phyloP scores from a whole-genome alignment of 2,797 vertebrate species.

The Clarias platycephalus region DNA sequence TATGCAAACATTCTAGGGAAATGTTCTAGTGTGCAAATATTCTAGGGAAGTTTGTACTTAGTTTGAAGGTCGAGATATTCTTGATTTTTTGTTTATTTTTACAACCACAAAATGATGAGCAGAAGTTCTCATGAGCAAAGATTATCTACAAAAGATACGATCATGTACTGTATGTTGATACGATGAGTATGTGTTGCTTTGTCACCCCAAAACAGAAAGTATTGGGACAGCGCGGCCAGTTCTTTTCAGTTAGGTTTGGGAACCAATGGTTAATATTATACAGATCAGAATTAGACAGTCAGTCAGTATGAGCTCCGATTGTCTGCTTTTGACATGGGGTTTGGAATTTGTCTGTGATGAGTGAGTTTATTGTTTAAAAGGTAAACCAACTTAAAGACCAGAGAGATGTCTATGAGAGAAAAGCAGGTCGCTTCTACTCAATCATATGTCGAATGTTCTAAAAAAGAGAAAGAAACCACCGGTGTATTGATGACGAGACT shows the following conservation, averaged over 20 bases:
- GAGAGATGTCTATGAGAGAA: not conserved
- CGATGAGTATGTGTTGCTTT: not conserved
- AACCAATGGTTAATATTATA: not conserved
- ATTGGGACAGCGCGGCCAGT: not conserved
- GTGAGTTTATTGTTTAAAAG: not conserved
- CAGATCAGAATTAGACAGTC: not conserved
- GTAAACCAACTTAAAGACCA: not conserved
- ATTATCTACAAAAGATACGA: not conserved
- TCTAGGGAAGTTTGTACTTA: not conserved
- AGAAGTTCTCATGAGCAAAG: not conserved
- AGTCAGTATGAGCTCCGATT: too few species aligned
- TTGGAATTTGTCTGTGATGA: not conserved
- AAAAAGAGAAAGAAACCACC: not conserved
- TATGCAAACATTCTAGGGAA: too few species aligned
- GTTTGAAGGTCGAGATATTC: not conserved
- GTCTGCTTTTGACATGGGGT: too few species aligned
- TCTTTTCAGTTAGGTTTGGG: not conserved
- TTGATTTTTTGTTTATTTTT: not conserved
- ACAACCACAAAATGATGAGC: not conserved
- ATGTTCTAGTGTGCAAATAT: not conserved
- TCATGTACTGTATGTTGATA: not conserved
- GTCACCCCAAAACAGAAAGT: not conserved
- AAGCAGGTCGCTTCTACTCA: not conserved
- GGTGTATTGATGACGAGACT: not conserved
- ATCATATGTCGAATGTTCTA: not conserved